phyloP scores from a whole-genome alignment of 2,888 invertebrate genomes.

The Autographa gamma region DNA sequence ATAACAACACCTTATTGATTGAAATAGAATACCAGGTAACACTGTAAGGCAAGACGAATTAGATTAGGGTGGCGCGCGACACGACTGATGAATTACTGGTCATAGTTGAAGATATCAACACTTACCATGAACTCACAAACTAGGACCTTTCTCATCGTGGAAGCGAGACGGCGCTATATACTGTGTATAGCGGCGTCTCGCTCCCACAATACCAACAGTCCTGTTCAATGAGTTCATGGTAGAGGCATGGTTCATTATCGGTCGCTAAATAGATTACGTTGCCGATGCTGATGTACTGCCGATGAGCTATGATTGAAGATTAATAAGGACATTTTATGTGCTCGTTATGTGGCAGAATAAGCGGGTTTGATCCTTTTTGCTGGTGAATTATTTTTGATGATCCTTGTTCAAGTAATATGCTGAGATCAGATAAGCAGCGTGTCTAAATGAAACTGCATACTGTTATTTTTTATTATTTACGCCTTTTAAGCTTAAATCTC shows the following conservation, averaged over 20 bases:
- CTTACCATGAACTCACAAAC: no score
- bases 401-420: no score
- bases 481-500: no score
- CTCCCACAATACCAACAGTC: no score
- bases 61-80: constrained; percentile 43
- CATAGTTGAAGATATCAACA: constrained; percentile 47
- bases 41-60: constrained; percentile 47
- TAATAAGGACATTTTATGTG: constrained; percentile 11
- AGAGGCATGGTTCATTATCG: constrained; percentile 44
- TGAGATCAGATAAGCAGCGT: no score
- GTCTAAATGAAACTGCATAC: no score
- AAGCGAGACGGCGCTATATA: no score
- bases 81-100: constrained; percentile 53
- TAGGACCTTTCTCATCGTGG: no score
- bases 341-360: background rate
- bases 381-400: background rate
- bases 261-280: constrained; percentile 48
- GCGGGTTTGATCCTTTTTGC: background rate
- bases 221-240: no score
- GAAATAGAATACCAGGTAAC: constrained; percentile 43
- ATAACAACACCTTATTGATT: constrained; percentile 11
- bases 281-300: constrained; percentile 35
- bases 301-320: constrained; percentile 33
- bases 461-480: no score
- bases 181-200: no score